Evolutionary conservation across 2,888 invertebrate species (phyloP), one percentile per base, ranked within the genome.

Genomic region (Drosophila cracens): DNA sequence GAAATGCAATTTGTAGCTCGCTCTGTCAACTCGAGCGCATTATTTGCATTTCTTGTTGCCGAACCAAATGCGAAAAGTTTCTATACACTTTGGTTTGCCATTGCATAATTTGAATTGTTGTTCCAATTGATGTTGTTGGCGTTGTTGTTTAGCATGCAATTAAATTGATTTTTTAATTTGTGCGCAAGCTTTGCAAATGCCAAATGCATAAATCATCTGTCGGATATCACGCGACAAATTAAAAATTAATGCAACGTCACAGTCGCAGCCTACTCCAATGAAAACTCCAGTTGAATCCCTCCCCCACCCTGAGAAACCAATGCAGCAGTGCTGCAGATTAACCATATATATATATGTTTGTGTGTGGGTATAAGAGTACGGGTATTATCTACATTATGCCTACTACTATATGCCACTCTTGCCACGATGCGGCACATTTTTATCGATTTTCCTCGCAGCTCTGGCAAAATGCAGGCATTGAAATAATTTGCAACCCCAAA

Each of bases 401-500:
- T 48, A 31, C 34, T 25, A 29, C 36, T 27, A 36, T 36, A 18
- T 54, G 54, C 54, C 52, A 16, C 33, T 33, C 52, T 52, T 18
- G 38, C 52, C 58, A 58, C 58, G 60, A 56, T 69, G 67, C 73
- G 82, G 82, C 76, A 84, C 76, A 84, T 82, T 87, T 87, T 87
- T 86, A 86, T 86, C 83, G 85, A 86, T 86, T 86, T 86, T 86
- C 75, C 72, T 75, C 70, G 38, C 72, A 65, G 63, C 70, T 57
- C 72, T 64, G 43, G 48, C 69, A 57, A 66, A 81, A 82, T 87
- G 85, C 85, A 87, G 81, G 79, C 81, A 77, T 31, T 66, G 73
- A 76, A 81, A 68, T 74, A 78, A 62, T 77, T 86, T 86, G 85
- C 85, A 86, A 86, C 85, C 85, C 85, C 83, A 83, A 85, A 83